phyloP scores from a whole-genome alignment of 2,113 vertebrate species.

The Asarcornis scutulata region DNA sequence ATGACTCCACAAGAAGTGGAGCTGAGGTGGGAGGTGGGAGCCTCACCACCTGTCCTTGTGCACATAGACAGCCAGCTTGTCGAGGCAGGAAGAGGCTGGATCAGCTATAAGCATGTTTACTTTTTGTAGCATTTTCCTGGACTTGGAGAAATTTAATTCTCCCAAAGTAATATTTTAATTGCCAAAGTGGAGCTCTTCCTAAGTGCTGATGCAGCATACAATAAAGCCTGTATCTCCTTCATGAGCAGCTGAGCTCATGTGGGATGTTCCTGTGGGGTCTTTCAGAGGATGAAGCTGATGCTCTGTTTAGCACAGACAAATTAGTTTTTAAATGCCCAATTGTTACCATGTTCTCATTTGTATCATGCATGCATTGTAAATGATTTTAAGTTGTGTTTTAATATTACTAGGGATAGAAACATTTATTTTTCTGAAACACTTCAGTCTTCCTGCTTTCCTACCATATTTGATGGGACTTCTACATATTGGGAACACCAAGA shows the following conservation, averaged over 20 bases:
- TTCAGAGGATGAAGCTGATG: not conserved
- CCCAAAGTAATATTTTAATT: constrained; percentile 28
- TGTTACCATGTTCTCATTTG: not conserved
- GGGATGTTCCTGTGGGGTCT: not conserved
- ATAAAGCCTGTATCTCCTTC: not conserved
- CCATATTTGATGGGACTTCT: not conserved
- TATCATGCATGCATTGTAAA: not conserved
- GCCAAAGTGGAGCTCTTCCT: not conserved
- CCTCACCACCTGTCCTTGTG: not conserved
- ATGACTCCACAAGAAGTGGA: not conserved
- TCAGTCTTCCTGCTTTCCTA: not conserved
- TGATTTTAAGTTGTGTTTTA: not conserved
- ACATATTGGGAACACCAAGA: not conserved
- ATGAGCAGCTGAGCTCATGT: not conserved
- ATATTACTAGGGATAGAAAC: not conserved
- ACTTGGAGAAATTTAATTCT: constrained; percentile 16
- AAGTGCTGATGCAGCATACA: not conserved
- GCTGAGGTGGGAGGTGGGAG: not conserved
- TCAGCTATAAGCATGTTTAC: not conserved
- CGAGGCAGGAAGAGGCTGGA: not conserved
- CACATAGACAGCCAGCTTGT: not conserved
- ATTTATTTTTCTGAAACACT: not conserved
- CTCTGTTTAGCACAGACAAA: not conserved
- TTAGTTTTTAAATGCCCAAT: not conserved
- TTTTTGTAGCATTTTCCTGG: not conserved